Evolutionary conservation across 2,888 invertebrate species (phyloP), one percentile per base, ranked within the genome.

Genomic region (Shargacucullia verbasci): DNA sequence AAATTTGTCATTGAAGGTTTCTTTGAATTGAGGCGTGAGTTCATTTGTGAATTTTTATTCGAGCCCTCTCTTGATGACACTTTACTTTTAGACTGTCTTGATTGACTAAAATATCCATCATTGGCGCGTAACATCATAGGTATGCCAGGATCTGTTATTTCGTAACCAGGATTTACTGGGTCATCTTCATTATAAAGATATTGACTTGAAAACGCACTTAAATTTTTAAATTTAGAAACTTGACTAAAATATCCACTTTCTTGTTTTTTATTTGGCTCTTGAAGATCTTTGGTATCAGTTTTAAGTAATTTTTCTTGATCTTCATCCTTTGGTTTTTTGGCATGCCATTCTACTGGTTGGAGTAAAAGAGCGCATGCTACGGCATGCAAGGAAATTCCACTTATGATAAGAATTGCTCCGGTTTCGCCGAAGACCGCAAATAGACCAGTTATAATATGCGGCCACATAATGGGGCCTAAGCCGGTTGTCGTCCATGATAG

Each of bases 341-440:
- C 90, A 81, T 97, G 97, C 96, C 96, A 96, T 83, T 95, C 95
- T 0, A 97, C 96, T 2, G 97, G 97, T 79, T 97, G 97, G 39
- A 97, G 88, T 48, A 97, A 85, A 56, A 96, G 88, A 2, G 96
- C 95, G 70, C 95, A 96, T 25, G 95, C 95, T 46, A 97, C 86
- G 0, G 96, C 95, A 79, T 97, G 96, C 50, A 96, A 87, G 0
- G 96, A 94, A 56, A 97, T 92, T 3, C 95, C 97, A 13, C 96
- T 94, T 72, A 96, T 95, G 27, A 97, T 91, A 12, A 97, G 84
- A 45, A 96, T 94, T 0, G 97, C 95, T 15, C 97, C 96, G 53
- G 95, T 94, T 70, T 96, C 95, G 0, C 95, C 96, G 59, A 95
- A 96, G 29, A 84, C 58, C 0, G 94, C 86, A 81, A 96, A 93